These are phyloP conservation scores for Notospermus geniculatus DNA, from an alignment of 1,140 invertebrate genomes.

Conservation along the genomic window DNA sequence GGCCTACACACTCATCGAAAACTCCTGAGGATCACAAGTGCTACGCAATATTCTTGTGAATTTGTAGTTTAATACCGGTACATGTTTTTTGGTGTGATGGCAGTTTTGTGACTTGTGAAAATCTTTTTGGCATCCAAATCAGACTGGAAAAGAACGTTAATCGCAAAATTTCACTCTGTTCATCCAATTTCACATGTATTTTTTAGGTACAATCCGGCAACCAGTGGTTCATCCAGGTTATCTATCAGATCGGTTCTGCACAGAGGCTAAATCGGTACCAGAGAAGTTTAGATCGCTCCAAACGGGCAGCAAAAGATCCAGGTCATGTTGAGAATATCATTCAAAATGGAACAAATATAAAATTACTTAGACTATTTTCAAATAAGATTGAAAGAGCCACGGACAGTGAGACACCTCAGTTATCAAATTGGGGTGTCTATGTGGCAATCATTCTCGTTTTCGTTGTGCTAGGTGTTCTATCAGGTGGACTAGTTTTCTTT, in stretches of 20 bases:
- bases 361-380: conserved; percentile 17
- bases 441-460: too few species aligned
- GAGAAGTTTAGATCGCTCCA: conserved; percentile 14
- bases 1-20: too few species aligned
- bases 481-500: too few species aligned
- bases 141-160: background rate
- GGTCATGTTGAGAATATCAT: conserved; percentile 15
- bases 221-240: conserved; percentile 57
- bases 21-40: too few species aligned
- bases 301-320: conserved; percentile 6
- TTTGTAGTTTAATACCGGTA: background rate
- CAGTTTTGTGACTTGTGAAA: background rate
- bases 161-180: conserved; percentile 3
- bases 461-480: too few species aligned
- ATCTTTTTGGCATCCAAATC: background rate
- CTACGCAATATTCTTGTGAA: too few species aligned
- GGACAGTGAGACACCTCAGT: too few species aligned
- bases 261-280: conserved; percentile 23
- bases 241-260: conserved; percentile 50
- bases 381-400: too few species aligned
- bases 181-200: too few species aligned
- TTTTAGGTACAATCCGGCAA: conserved; percentile 50
- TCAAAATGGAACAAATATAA: conserved; percentile 38
- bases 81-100: conserved; percentile 2
- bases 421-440: too few species aligned